Evolutionary conservation across 2,888 invertebrate genomes (phyloP).

Genomic region (Rhamphomyia laevipes): DNA sequence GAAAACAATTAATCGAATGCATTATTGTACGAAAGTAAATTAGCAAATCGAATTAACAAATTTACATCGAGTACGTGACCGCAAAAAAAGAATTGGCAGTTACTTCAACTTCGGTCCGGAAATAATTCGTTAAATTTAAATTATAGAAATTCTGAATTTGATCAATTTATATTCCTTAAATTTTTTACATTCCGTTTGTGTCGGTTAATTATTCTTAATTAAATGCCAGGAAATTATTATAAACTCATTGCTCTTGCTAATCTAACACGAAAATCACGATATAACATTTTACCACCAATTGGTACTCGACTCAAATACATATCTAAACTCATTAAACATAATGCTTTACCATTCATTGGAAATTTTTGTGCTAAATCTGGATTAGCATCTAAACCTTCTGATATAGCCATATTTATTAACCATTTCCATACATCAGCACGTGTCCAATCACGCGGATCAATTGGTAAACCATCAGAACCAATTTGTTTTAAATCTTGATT

Average conservation of each 20-base stretch:
- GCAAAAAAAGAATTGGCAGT: too few species aligned
- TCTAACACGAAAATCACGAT: slow-evolving; percentile 58
- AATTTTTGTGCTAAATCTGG: slow-evolving; percentile 44
- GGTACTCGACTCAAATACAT: slow-evolving; percentile 65
- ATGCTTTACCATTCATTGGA: slow-evolving; percentile 69
- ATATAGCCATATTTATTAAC: slow-evolving; percentile 46
- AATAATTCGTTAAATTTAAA: too few species aligned
- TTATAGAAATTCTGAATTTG: too few species aligned
- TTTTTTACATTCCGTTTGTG: too few species aligned
- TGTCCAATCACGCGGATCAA: slow-evolving; percentile 63
- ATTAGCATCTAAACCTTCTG: slow-evolving; percentile 37
- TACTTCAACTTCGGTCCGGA: too few species aligned
- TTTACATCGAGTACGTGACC: too few species aligned
- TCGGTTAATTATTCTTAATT: too few species aligned
- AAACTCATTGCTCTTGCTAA: slow-evolving; percentile 49
- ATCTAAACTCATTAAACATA: slow-evolving; percentile 63
- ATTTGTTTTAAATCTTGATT: slow-evolving; percentile 14
- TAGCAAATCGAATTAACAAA: too few species aligned
- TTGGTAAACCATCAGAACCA: slow-evolving; percentile 31
- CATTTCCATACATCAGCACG: slow-evolving; percentile 57
- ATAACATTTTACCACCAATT: slow-evolving; percentile 51
- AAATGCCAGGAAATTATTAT: too few species aligned
- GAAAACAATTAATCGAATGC: too few species aligned
- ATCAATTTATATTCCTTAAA: too few species aligned
- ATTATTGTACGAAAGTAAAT: too few species aligned